Base-by-base conservation (phyloP, 1,140 invertebrate genomes). In the Temnothorax curvispinosus region DNA sequence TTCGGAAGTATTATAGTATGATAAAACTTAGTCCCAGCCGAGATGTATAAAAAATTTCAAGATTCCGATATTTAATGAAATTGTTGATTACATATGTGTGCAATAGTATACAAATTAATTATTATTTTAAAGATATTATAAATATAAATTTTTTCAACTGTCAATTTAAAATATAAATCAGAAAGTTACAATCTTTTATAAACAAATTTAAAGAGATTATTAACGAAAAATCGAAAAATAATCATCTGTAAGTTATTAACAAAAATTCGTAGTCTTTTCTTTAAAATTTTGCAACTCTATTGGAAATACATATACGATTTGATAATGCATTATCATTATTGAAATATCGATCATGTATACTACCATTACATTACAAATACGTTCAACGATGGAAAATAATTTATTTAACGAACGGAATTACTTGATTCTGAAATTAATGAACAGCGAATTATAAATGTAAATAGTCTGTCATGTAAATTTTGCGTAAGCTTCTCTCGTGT, bases 391-490 rank as follows among this genome's bases (percentile, higher is more conserved):
- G 54, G 38, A 60, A 60, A 60, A 84, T 84, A 74, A 74, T 44
- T 87, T 27, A 60, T 80, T 85, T 81, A 64, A 74, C 52, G 67
- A 62, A 60, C 15, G 69, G 64, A 65, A 80, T 80, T 80, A 64
- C 71, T 87, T 67, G 52, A 65, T 58, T 69, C n/a, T 15, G 54
- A n/a, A 88, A 76, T 88, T 71, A 58, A 62, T 80, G 35, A 18
- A 67, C 56, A 78, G 54, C 38, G 41, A 88, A 87, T 87, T 72
- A 50, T 65, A 76, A 76, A 60, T 87, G 71, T 56, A 81, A 81
- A 64, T 84, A 84, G 75, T 88, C 86, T 72, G 65, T 88, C 85
- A 88, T 88, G 86, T 72, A 88, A 88, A 88, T 88, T 69, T 87
- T 13, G 21, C n/a, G 62, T 84, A 52, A 88, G 87, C 76, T 27